Base-by-base conservation (phyloP, 2,113 vertebrate genomes). In the Elephas maximus region DNA sequence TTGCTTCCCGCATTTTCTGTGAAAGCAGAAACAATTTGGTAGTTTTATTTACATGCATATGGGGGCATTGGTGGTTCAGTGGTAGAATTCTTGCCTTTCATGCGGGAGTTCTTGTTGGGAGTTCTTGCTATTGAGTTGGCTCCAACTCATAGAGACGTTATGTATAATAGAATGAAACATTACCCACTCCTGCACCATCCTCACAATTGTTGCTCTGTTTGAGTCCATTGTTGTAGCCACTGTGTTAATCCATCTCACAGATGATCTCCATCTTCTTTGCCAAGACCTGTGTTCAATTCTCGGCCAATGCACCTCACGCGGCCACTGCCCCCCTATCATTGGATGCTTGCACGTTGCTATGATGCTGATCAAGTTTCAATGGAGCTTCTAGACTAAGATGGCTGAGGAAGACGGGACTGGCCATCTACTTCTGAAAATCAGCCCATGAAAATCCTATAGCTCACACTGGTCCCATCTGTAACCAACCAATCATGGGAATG, bases 1-100 rank as follows among this genome's bases (percentile, higher is more conserved):
- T 95, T 92, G 67, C 45, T 90, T 95, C 78, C 74, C 76, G 41
- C 30, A 21, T 95, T 97, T 90, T 92, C 78, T 96, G 37, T 62
- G 91, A 96, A 93, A 81, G 89, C 33, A 94, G 89, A 92, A n/a
- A 24, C 17, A 76, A 3, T 26, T 48, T 37, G 44, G 5, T 81
- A 18, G 2, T 90, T 96, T 95, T 79, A 67, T 79, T 41, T 41
- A 37, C 41, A n/a, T 8, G 37, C 73, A 74, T 74, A 74, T 41
- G 37, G 18, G 37, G 37, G 73, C 4, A 23, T 74, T 41, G 20
- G 5, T 9, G 8, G 20, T 18, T 23, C 37, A 23, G 73, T 21
- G 73, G 37, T 74, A 74, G n/a, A 41, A 41, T 74, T 74, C 73
- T 74, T 74, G n/a, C 37, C 37, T 74, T 74, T n/a, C 73, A 41